These are phyloP conservation scores for Enteromius trimaculatus DNA, from an alignment of 2,797 vertebrate genomes.

Conservation along the genomic window DNA sequence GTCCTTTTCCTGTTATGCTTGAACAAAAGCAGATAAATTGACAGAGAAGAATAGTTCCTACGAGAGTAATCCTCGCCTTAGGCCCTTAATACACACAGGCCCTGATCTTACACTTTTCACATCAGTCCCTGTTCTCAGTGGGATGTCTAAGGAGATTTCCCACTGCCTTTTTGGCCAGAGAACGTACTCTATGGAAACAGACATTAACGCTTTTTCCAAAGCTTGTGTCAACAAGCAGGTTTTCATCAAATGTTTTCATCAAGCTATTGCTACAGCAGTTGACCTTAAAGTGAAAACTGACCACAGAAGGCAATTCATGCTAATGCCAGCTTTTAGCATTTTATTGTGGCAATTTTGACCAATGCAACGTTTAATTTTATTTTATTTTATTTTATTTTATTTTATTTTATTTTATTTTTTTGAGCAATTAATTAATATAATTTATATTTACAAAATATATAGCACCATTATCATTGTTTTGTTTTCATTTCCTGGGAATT, in stretches of 20 bases:
- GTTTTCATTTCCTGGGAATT: too few relatives aligned
- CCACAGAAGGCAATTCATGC: neutral
- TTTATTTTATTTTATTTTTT: neutral
- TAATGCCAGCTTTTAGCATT: neutral
- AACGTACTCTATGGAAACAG: neutral
- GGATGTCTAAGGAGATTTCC: neutral
- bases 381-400: neutral
- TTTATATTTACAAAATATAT: too few relatives aligned
- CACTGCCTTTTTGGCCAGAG: neutral
- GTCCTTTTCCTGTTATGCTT: neutral
- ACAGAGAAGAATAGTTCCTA: neutral
- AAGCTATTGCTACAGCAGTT: neutral
- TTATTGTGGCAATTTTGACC: too few relatives aligned
- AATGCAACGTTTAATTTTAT: neutral
- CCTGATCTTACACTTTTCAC: slow-evolving; percentile 20
- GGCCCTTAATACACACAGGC: neutral
- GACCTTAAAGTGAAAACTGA: neutral
- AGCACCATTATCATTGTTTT: too few relatives aligned
- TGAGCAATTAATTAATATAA: too few relatives aligned
- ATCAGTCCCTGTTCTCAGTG: neutral
- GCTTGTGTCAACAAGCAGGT: neutral
- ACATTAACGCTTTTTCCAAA: neutral
- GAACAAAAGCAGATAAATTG: slow-evolving; percentile 1
- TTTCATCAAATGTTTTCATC: neutral
- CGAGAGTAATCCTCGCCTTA: neutral